Percentiles rank a stretch among this genome's conserved stretches.
Evolutionary conservation across 1,140 invertebrate genomes (phyloP).

Genomic region (Drosophila watanabei): DNA sequence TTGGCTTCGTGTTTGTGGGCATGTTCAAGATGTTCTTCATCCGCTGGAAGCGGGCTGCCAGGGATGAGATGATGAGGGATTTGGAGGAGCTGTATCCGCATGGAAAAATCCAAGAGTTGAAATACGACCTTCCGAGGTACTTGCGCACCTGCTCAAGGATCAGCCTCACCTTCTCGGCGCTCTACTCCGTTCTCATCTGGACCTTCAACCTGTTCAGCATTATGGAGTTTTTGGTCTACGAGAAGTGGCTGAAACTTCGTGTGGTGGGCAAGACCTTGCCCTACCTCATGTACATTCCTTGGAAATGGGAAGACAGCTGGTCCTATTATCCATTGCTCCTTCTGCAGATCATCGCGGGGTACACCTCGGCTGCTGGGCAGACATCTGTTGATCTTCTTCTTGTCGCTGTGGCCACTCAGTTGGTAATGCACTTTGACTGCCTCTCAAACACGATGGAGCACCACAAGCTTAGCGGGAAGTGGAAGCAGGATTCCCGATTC

Average conservation of each 20-base stretch:
- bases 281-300: constrained; percentile 67
- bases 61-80: constrained; percentile 44
- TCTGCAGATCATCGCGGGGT: constrained; percentile 52
- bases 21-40: constrained; percentile 63
- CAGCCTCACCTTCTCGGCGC: constrained; percentile 45
- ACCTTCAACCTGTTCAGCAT: constrained; percentile 70
- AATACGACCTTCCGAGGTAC: constrained; percentile 39
- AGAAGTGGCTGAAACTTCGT: constrained; percentile 51
- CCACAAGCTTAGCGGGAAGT: constrained; percentile 41
- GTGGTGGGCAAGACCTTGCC: constrained; percentile 53
- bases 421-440: constrained; percentile 75
- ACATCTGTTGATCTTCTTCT: constrained; percentile 69
- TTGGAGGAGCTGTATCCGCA: constrained; percentile 58
- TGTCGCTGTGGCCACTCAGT: constrained; percentile 54
- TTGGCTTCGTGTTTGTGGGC: constrained; percentile 64
- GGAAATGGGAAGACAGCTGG: constrained; percentile 60
- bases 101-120: constrained; percentile 17
- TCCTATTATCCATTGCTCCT: constrained; percentile 59
- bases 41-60: constrained; percentile 30
- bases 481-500: constrained; percentile 40
- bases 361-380: constrained; percentile 66
- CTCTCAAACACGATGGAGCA: constrained; percentile 28
- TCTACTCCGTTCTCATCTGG: constrained; percentile 72
- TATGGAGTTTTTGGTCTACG: constrained; percentile 62
- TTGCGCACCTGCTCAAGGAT: constrained; percentile 39